Evolutionary conservation across 1,140 invertebrate genomes (phyloP), one percentile per base, ranked within the genome.

Genomic region (Lordiphosa mommai): DNA sequence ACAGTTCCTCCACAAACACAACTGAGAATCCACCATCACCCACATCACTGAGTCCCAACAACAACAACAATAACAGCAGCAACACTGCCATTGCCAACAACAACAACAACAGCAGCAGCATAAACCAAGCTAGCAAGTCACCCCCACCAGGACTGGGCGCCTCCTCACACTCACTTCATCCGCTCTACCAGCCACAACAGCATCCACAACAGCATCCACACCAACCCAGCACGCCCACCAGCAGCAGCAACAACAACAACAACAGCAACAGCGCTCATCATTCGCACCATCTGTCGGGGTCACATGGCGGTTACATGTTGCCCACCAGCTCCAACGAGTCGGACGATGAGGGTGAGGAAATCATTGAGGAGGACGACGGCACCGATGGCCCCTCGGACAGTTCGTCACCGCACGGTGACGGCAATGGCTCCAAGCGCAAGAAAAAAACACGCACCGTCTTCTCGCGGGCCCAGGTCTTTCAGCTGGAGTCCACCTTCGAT

Each of bases 371-470:
- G 17, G 92, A 92, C 46, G 92, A 93, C 46, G 92, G 91, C 33
- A 92, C 91, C 30, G 90, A 91, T 13, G 90, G 90, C 1, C 90
- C 92, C 46, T 90, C 89, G 6, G 90, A 90, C 17, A 89, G 88
- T 52, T 88, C 89, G 0, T 82, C 90, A 23, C 88, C 90, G 10
- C 94, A 94, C 41, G 88, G 79, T 23, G 88, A 87, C 12, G 72
- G 79, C 40, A 84, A 71, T 29, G 76, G 85, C 14, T 87, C 85
- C 4, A 96, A 97, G 88, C 91, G 98, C 40, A 99, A 99, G 91
- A 99, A 99, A 92, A 99, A 99, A 89, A 99, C 98, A 0, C 90
- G 98, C 44, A 99, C 98, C 0, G 98, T 99, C 0, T 99, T 99
- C 90, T 99, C 97, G 0, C 91, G 98, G 8, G 95, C 94, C 0